Conservation (phyloP, 2,797 vertebrate species). For the Sylvilagus floridanus region DNA sequence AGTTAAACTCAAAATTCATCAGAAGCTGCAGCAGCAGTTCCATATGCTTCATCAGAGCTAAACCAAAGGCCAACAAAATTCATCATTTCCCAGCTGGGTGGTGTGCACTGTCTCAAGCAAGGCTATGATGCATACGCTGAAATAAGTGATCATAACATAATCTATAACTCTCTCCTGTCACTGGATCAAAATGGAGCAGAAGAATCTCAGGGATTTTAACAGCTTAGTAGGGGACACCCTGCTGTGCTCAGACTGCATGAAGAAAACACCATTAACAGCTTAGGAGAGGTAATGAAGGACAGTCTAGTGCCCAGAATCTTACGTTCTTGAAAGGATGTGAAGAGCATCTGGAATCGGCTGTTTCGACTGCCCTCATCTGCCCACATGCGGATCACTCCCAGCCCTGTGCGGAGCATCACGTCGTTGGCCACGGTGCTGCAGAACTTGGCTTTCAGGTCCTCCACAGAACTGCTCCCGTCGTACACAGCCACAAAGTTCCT, state of each 20-base stretch:
- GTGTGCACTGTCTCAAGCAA: neutral
- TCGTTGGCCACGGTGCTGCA: slow-evolving; percentile 99
- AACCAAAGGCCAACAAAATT: neutral
- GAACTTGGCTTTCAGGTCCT: slow-evolving; percentile 98
- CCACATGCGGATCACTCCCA: slow-evolving; percentile 99
- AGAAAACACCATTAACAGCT: slow-evolving; percentile 58
- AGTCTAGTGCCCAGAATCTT: slow-evolving; percentile 85
- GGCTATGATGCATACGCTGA: rapidly evolving
- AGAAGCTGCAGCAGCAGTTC: neutral
- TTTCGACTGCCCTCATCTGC: slow-evolving; percentile 97
- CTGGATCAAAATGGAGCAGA: neutral
- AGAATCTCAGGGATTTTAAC: neutral
- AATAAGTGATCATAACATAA: neutral
- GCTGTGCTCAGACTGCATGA: neutral
- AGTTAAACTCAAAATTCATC: neutral
- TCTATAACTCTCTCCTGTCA: neutral
- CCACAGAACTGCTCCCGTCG: slow-evolving; percentile 97
- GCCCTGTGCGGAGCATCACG: slow-evolving; percentile 95
- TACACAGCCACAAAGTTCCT: slow-evolving; percentile 99
- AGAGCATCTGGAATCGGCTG: slow-evolving; percentile 98
- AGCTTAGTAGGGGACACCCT: neutral
- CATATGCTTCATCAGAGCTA: rapidly evolving
- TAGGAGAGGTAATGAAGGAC: neutral
- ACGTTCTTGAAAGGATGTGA: slow-evolving; percentile 99
- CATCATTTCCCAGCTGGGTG: neutral